Percentiles rank a stretch among this genome's conserved stretches.
Evolutionary conservation across 2,797 vertebrate genomes (phyloP).

Genomic region (Poeciliopsis turneri): DNA sequence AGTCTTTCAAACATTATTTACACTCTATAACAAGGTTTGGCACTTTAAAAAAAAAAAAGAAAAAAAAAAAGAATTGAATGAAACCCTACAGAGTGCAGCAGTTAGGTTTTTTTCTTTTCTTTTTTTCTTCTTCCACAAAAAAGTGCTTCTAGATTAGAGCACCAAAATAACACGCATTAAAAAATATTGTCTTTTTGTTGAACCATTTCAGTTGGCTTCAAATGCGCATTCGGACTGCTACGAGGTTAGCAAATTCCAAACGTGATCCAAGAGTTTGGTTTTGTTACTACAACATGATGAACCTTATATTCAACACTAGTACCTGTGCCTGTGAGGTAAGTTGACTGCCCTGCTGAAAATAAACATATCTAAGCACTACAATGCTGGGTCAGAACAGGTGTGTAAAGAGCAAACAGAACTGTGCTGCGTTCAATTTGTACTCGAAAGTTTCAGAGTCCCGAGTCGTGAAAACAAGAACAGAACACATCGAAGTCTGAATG

Average conservation of each 20-base stretch:
- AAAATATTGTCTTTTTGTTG: background rate
- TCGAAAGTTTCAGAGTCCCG: background rate
- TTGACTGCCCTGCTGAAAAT: conserved; percentile 7
- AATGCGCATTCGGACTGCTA: conserved; percentile 25
- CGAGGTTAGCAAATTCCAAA: conserved; percentile 7
- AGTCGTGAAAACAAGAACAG: background rate
- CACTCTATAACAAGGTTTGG: conserved; percentile 94
- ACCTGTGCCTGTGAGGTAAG: background rate
- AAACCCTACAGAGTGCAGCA: conserved; percentile 65
- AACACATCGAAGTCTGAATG: background rate
- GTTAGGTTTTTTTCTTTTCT: conserved; percentile 78
- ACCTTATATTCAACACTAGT: background rate
- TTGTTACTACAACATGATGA: conserved; percentile 21
- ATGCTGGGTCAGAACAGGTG: conserved; percentile 4
- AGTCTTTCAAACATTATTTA: conserved; percentile 87
- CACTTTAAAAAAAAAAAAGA: conserved; percentile 77
- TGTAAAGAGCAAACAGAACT: background rate
- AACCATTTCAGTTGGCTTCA: conserved; percentile 18
- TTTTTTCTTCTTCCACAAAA: conserved; percentile 71
- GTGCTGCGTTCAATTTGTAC: conserved; percentile 3
- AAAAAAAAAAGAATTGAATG: conserved; percentile 68
- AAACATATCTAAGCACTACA: conserved; percentile 16
- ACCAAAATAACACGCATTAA: conserved; percentile 52
- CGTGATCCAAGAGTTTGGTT: conserved; percentile 9
- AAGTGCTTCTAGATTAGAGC: conserved; percentile 77